Conservation (phyloP, 2,113 vertebrate species). For the Bos taurus region DNA sequence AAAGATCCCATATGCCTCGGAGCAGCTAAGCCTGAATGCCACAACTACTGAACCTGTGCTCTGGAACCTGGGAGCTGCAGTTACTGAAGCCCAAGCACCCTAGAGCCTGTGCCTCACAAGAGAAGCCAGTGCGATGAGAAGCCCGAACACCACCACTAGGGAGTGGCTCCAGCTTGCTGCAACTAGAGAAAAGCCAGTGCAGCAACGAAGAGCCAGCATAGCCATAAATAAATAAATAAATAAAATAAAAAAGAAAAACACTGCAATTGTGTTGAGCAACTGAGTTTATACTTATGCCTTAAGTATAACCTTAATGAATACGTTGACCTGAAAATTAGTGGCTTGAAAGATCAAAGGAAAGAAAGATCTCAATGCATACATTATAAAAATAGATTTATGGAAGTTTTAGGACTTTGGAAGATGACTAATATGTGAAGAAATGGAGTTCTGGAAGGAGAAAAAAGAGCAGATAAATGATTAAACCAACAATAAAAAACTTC, state of each 20-base stretch:
- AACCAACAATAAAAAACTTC: neutral
- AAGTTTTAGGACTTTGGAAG: neutral
- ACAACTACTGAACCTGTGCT: neutral
- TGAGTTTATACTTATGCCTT: neutral
- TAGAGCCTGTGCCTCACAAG: neutral
- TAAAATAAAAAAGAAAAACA: neutral
- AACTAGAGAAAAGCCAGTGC: neutral
- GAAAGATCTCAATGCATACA: neutral
- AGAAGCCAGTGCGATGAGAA: neutral
- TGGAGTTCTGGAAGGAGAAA: neutral
- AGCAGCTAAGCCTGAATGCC: neutral
- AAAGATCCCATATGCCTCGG: neutral
- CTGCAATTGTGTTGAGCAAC: neutral
- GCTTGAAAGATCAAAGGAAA: neutral
- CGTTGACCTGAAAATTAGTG: neutral
- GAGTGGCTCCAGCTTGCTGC: neutral
- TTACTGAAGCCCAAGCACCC: neutral
- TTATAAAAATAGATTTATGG: neutral
- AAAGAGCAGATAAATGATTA: neutral
- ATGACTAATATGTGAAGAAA: neutral
- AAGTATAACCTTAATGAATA: neutral
- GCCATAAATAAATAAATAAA: neutral
- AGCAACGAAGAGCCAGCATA: neutral
- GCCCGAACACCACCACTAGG: fast-evolving
- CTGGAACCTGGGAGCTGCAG: neutral